Conservation (phyloP, 2,797 vertebrate genomes). For the Hozukius guyotensis region DNA sequence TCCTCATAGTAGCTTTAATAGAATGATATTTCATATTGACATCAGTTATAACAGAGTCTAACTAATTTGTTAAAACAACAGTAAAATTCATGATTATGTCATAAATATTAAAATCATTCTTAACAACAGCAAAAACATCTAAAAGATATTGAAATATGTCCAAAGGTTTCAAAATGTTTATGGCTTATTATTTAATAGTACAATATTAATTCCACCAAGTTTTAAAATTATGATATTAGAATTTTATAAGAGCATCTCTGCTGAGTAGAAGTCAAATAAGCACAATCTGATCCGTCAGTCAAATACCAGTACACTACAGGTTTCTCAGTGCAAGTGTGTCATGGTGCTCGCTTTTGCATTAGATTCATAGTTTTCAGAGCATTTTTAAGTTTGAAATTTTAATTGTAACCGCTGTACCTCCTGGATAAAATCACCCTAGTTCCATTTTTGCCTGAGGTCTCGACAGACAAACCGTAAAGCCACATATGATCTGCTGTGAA, state of each 20-base stretch:
- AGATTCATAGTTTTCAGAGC: not conserved
- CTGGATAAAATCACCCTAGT: not conserved
- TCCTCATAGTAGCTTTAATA: not conserved
- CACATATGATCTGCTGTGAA: conserved; percentile 17
- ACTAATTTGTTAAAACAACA: not conserved
- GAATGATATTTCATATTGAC: not conserved
- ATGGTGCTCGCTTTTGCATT: not conserved
- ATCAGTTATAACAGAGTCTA: not conserved
- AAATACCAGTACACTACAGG: not conserved
- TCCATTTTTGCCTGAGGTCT: not conserved
- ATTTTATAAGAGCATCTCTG: not conserved
- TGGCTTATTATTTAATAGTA: not conserved
- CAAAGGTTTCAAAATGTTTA: not conserved
- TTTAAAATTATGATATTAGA: not conserved
- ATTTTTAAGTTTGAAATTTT: not conserved
- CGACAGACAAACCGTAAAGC: not conserved
- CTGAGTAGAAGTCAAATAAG: not conserved
- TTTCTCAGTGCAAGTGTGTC: not conserved
- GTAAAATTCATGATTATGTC: not conserved
- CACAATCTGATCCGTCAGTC: not conserved
- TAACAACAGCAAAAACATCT: not conserved
- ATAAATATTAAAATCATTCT: not conserved
- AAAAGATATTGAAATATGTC: not conserved
- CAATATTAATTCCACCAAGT: not conserved
- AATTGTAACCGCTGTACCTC: not conserved